Evolutionary conservation across 2,888 invertebrate species (phyloP), one percentile per base, ranked within the genome.

Genomic region (Mythimna lalbum): DNA sequence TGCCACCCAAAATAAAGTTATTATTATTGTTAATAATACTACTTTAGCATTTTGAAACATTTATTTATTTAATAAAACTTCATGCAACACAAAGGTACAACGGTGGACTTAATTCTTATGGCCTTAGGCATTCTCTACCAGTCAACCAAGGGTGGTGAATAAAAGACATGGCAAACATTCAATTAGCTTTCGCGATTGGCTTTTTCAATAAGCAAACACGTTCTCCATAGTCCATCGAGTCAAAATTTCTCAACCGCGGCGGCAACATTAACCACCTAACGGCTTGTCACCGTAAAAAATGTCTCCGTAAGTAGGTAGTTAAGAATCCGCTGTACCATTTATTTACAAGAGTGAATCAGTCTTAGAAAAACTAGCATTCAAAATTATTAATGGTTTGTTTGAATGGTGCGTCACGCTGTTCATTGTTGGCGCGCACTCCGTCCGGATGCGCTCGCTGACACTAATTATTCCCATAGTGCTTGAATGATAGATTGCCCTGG

Each of bases 321-420:
- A 93, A 93, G 90, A 93, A 93, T 93, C 90, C 91, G 90, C 90
- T 92, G 93, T 94, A 94, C 94, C 94, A 94, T 95, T 94, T 94
- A 95, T 95, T 94, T 93, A 94, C 93, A 94, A 94, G 93, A 95
- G 92, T 92, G 93, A 92, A 93, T 93, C 91, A 90, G 92, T 93
- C 93, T 93, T 90, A 93, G 92, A 95, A 95, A 94, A 95, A 94
- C 93, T 92, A 92, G 94, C 94, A 91, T 93, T 93, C 91, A 91
- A 92, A 93, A 93, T 95, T 94, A 96, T 96, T 95, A 96, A 96
- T 96, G 95, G 92, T 95, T 94, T 95, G 93, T 95, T 95, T 95
- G 95, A 95, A 95, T 93, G 95, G 92, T 91, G 93, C 92, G 94
- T 94, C 95, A 92, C 92, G 84, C 89, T 90, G 91, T 87, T 93